Evolutionary conservation across 2,113 vertebrate species (phyloP).

Genomic region (Phrynocephalus versicolor): DNA sequence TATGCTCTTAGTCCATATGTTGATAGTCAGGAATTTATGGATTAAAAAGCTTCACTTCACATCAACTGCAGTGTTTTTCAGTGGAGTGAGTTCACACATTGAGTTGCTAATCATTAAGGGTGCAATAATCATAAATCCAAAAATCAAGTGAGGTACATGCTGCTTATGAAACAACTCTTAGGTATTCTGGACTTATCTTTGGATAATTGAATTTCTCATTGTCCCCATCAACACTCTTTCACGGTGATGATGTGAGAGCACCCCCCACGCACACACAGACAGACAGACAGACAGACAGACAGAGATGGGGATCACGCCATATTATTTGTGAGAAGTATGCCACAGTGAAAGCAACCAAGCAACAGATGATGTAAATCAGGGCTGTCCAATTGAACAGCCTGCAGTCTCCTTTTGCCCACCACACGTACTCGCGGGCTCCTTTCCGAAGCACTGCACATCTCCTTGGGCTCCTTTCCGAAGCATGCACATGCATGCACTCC

Average conservation of each 20-base stretch:
- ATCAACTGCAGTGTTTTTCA: neutral
- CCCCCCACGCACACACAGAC: neutral
- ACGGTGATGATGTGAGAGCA: neutral
- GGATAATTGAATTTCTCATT: neutral
- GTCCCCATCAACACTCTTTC: neutral
- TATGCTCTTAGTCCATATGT: neutral
- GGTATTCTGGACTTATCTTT: neutral
- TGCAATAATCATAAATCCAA: neutral
- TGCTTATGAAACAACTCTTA: neutral
- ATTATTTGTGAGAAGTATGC: neutral
- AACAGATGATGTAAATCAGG: neutral
- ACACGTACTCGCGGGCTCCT: too few relatives aligned
- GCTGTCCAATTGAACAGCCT: conserved; percentile 27
- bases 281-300: too few relatives aligned
- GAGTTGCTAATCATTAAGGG: neutral
- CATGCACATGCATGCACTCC: too few relatives aligned
- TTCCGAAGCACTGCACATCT: too few relatives aligned
- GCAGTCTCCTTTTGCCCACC: too few relatives aligned
- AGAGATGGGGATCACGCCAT: neutral
- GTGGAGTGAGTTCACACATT: too few relatives aligned
- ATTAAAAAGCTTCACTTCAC: neutral
- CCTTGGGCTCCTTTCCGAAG: too few relatives aligned
- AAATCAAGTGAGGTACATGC: neutral
- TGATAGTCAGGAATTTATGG: neutral
- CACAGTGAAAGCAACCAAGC: neutral